phyloP scores from a whole-genome alignment of 2,797 vertebrate species.

The Acanthurus tractus region DNA sequence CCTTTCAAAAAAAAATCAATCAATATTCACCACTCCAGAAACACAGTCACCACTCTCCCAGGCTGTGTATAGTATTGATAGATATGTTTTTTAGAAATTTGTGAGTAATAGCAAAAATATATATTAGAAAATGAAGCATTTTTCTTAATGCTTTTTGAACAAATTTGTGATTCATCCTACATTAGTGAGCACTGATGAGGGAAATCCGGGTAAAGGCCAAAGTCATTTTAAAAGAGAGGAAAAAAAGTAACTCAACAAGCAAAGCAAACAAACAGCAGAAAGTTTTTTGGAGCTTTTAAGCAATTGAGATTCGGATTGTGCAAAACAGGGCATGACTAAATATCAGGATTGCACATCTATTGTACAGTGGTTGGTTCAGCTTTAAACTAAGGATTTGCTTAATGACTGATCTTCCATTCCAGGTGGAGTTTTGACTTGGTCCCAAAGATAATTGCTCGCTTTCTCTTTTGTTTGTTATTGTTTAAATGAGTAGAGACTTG shows the following conservation, averaged over 20 bases:
- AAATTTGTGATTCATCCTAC: not conserved
- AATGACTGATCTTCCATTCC: conserved; percentile 30
- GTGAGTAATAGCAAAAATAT: no score
- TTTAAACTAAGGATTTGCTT: conserved; percentile 36
- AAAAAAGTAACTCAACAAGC: conserved; percentile 28
- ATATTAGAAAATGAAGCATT: no score
- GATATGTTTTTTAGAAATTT: conserved; percentile 4
- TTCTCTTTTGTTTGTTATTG: conserved; percentile 21
- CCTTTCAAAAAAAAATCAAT: conserved; percentile 51
- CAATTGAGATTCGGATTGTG: conserved; percentile 30
- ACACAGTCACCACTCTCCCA: conserved; percentile 30
- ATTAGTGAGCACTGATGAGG: conserved; percentile 8
- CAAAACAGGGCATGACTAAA: conserved; percentile 21
- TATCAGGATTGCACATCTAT: conserved; percentile 14
- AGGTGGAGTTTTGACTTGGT: conserved; percentile 9
- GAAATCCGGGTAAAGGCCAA: conserved; percentile 47
- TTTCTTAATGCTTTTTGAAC: conserved; percentile 7
- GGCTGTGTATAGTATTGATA: not conserved
- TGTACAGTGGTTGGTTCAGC: not conserved
- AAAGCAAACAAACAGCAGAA: not conserved
- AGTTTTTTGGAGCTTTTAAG: conserved; percentile 38
- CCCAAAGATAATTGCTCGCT: conserved; percentile 16
- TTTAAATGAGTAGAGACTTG: conserved; percentile 7
- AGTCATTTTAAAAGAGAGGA: conserved; percentile 39
- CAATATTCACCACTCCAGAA: conserved; percentile 34